Conservation (phyloP, 2,888 invertebrate species). For the Slavum lentiscoides region DNA sequence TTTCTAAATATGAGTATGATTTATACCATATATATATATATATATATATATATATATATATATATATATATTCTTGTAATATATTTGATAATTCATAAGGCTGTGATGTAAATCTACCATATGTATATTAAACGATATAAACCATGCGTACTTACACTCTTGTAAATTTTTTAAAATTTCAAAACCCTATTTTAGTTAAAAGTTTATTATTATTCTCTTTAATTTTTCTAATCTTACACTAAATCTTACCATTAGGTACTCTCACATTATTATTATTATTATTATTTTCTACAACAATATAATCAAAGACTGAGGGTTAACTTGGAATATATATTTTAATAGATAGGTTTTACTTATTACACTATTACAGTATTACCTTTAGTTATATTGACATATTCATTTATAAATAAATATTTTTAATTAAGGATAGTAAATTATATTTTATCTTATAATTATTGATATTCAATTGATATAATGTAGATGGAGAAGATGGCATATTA, state of each 20-base stretch:
- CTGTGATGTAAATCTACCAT: conserved; percentile 50
- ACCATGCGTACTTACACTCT: conserved; percentile 9
- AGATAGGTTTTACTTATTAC: neutral
- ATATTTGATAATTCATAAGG: conserved; percentile 44
- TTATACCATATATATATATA: too few relatives aligned
- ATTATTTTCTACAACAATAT: neutral
- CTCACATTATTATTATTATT: too few relatives aligned
- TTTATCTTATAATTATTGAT: too few relatives aligned
- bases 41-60: conserved; percentile 16
- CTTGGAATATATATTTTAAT: neutral
- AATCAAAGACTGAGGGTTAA: conserved; percentile 19
- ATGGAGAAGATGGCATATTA: too few relatives aligned
- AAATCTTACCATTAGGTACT: too few relatives aligned
- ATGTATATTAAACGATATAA: conserved; percentile 32
- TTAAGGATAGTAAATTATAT: neutral
- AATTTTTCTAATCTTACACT: too few relatives aligned
- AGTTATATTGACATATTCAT: neutral
- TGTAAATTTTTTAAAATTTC: conserved; percentile 15
- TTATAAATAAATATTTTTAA: neutral
- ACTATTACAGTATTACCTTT: too few relatives aligned
- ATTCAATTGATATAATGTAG: neutral
- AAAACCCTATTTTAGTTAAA: conserved; percentile 10
- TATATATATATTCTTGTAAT: conserved; percentile 34
- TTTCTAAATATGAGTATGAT: conserved; percentile 21
- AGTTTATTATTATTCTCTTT: too few relatives aligned